These are phyloP conservation scores for Lochmaea crataegi DNA, from an alignment of 2,888 invertebrate species.

Conservation along the genomic window DNA sequence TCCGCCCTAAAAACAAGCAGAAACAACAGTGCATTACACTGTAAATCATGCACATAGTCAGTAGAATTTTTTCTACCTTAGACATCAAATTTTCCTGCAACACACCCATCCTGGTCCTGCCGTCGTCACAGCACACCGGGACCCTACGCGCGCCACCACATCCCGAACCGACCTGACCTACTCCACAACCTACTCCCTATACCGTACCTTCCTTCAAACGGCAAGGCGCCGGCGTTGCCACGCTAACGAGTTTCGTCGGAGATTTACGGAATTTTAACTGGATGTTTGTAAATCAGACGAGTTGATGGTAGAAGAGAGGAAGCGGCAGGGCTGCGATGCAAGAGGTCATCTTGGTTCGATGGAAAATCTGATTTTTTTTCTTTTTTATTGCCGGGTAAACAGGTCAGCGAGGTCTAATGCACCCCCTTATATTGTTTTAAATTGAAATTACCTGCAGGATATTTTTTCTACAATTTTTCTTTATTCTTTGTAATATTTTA, in stretches of 20 bases:
- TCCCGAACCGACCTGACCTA: constrained; percentile 60
- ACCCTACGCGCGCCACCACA: constrained; percentile 51
- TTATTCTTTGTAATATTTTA: too few relatives aligned
- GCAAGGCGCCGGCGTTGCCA: constrained; percentile 46
- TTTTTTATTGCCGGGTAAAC: not conserved
- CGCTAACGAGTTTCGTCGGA: constrained; percentile 20
- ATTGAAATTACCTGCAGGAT: not conserved
- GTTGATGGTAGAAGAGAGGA: not conserved
- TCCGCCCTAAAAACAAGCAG: not conserved
- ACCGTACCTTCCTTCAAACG: constrained; percentile 47
- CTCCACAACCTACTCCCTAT: constrained; percentile 56
- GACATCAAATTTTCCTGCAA: constrained; percentile 55
- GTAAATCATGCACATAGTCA: not conserved
- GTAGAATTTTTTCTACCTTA: constrained; percentile 24
- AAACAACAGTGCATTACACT: not conserved
- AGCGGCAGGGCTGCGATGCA: constrained; percentile 2
- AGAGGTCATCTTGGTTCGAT: constrained; percentile 10
- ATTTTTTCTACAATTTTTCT: too few relatives aligned
- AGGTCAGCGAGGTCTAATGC: not conserved
- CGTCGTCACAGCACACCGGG: constrained; percentile 38
- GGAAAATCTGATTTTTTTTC: not conserved
- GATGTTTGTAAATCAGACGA: constrained; percentile 14
- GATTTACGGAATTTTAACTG: constrained; percentile 26
- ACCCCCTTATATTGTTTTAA: not conserved
- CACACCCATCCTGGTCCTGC: constrained; percentile 56